A percentile compares a stretch with the other conserved stretches of the same genome.
These are phyloP conservation scores for Cervus canadensis DNA, from an alignment of 2,113 vertebrate species.

Conservation along the genomic window DNA sequence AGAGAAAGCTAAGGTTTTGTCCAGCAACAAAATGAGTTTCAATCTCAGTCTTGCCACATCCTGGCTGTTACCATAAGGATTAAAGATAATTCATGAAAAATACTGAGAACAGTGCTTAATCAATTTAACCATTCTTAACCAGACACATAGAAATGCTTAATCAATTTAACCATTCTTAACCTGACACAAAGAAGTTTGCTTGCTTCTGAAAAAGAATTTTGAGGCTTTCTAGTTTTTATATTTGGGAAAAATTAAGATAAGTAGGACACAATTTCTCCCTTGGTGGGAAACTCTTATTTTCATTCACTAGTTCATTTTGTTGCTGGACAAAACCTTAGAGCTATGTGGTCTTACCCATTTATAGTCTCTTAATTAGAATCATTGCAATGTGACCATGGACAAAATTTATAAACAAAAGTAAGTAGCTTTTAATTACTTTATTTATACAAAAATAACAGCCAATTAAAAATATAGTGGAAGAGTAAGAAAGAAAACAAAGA, in stretches of 20 bases:
- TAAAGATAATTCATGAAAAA: too few relatives aligned
- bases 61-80: too few relatives aligned
- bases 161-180: not conserved
- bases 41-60: too few relatives aligned
- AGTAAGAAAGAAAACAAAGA: not conserved
- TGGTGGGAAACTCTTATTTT: not conserved
- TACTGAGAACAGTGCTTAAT: not conserved
- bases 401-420: not conserved
- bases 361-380: not conserved
- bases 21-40: not conserved
- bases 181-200: not conserved
- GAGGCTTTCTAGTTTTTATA: not conserved
- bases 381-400: not conserved
- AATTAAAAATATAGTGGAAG: not conserved
- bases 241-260: not conserved
- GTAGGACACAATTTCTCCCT: not conserved
- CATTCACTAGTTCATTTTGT: not conserved
- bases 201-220: conserved; percentile 9
- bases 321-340: too few relatives aligned
- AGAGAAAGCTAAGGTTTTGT: not conserved
- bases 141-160: not conserved
- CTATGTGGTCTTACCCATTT: not conserved
- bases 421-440: not conserved
- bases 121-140: not conserved
- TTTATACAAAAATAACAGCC: not conserved